A percentile compares a stretch with the other conserved stretches of the same genome.
Evolutionary conservation across 2,113 vertebrate genomes (phyloP).

Genomic region (Syrrhaptes paradoxus): DNA sequence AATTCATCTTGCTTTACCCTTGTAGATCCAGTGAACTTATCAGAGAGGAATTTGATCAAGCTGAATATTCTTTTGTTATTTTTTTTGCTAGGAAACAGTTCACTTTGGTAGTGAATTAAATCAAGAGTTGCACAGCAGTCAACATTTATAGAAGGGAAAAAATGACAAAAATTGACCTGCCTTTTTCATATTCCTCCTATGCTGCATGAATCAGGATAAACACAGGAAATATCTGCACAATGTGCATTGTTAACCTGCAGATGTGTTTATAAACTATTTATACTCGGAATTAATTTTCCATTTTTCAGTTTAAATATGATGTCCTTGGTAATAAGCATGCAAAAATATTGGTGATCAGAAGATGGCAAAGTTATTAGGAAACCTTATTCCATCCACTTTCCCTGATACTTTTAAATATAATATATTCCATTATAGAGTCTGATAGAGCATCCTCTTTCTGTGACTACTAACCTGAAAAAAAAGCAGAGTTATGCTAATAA

Average conservation of each 20-base stretch:
- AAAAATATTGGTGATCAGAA: background rate
- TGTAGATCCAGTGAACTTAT: background rate
- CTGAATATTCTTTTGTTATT: background rate
- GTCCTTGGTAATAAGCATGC: background rate
- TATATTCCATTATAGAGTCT: background rate
- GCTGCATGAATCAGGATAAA: background rate
- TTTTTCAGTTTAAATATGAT: constrained; percentile 8
- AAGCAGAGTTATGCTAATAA: background rate
- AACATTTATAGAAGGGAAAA: constrained; percentile 19
- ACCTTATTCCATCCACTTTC: background rate
- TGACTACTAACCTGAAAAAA: background rate
- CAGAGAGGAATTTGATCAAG: background rate
- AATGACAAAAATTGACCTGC: constrained; percentile 18
- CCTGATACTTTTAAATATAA: background rate
- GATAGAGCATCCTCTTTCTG: background rate
- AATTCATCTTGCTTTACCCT: background rate
- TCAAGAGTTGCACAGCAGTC: constrained; percentile 16
- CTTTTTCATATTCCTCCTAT: constrained; percentile 25
- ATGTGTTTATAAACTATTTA: constrained; percentile 29
- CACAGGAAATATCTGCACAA: constrained; percentile 61
- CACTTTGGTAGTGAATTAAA: constrained; percentile 24
- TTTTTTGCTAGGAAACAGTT: constrained; percentile 19
- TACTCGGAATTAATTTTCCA: background rate
- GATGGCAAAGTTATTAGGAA: background rate
- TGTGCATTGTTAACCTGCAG: constrained; percentile 45